These are phyloP conservation scores for Emydocephalus ijimae DNA, from an alignment of 2,113 vertebrate genomes.

Conservation along the genomic window DNA sequence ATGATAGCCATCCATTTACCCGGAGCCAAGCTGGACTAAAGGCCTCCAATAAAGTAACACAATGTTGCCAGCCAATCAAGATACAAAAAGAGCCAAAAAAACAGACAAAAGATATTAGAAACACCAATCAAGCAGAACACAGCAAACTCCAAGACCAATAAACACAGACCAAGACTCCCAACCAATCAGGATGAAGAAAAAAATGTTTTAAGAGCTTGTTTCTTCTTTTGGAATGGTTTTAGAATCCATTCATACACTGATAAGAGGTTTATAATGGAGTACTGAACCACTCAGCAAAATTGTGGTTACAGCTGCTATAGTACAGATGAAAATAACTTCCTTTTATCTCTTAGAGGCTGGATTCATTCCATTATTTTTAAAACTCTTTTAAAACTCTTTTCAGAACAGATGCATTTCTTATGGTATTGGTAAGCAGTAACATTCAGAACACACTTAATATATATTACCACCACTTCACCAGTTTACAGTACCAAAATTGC, in stretches of 20 bases:
- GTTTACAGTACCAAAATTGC: not conserved
- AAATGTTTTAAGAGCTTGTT: conserved; percentile 8
- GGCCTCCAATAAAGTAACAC: too few species aligned
- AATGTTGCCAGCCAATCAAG: too few species aligned
- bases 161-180: too few species aligned
- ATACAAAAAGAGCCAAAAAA: too few species aligned
- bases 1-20: too few species aligned
- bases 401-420: not conserved
- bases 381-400: not conserved
- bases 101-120: too few species aligned
- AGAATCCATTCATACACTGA: conserved; percentile 14
- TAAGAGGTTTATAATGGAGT: conserved; percentile 20
- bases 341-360: conserved; percentile 21
- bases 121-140: too few species aligned
- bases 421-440: not conserved
- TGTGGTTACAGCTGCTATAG: not conserved
- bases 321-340: conserved; percentile 23
- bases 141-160: too few species aligned
- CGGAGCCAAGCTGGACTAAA: too few species aligned
- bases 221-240: conserved; percentile 29
- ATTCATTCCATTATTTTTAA: conserved; percentile 12
- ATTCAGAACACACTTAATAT: conserved; percentile 18
- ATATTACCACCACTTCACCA: conserved; percentile 19
- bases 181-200: too few species aligned
- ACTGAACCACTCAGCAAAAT: conserved; percentile 25